These are phyloP conservation scores for Gephyroberyx darwinii DNA, from an alignment of 2,797 vertebrate species.

Conservation along the genomic window DNA sequence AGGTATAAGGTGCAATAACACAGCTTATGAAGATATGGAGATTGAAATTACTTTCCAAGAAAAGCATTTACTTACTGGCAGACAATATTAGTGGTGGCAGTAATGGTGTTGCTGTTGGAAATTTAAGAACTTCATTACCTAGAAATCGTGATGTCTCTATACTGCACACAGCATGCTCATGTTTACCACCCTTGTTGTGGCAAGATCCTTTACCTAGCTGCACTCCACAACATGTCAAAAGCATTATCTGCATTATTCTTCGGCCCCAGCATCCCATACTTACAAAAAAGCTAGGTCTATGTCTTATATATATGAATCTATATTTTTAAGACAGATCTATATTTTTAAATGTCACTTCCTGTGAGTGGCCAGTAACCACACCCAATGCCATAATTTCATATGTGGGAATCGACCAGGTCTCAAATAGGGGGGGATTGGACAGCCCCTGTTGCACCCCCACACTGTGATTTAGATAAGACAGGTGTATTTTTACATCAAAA, in stretches of 20 bases:
- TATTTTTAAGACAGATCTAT: too few species aligned
- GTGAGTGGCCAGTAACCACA: too few species aligned
- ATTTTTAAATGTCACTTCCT: too few species aligned
- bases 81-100: background rate
- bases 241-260: too few species aligned
- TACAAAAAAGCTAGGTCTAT: too few species aligned
- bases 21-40: background rate
- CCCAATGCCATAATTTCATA: too few species aligned
- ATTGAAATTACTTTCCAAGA: background rate
- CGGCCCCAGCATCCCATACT: too few species aligned
- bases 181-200: background rate
- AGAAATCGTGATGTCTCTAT: background rate
- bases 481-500: constrained; percentile 34
- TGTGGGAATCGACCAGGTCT: background rate
- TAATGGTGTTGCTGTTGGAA: background rate
- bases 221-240: too few species aligned
- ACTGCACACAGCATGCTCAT: constrained; percentile 1
- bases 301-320: too few species aligned
- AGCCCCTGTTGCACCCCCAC: too few species aligned
- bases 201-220: too few species aligned
- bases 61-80: constrained; percentile 2
- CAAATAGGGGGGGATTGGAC: background rate
- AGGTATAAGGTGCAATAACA: background rate
- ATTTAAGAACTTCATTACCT: background rate
- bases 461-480: background rate